Evolutionary conservation across 2,113 vertebrate species (phyloP).

Genomic region (Jacana jacana): DNA sequence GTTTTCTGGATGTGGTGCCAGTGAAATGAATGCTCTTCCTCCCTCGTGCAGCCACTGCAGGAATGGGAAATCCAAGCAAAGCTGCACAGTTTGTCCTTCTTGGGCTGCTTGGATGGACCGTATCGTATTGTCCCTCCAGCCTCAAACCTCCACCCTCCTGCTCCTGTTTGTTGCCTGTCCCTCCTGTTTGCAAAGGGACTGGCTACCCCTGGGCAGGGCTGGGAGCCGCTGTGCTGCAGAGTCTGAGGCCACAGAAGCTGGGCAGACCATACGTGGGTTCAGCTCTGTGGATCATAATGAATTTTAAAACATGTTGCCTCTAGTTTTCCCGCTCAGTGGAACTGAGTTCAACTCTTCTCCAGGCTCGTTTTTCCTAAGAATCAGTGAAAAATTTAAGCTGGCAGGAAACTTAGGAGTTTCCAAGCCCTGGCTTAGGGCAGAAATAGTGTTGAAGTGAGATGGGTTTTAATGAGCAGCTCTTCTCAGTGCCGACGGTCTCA

Average conservation of each 20-base stretch:
- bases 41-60: background rate
- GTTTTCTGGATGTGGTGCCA: background rate
- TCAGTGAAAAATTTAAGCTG: background rate
- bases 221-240: background rate
- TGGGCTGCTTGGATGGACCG: background rate
- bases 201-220: background rate
- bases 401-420: background rate
- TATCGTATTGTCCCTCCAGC: background rate
- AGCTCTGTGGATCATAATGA: background rate
- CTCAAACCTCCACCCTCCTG: background rate
- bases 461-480: background rate
- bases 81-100: background rate
- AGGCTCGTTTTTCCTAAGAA: background rate
- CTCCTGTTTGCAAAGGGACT: background rate
- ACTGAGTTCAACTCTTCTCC: background rate
- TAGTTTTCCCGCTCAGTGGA: background rate
- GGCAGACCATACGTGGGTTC: background rate
- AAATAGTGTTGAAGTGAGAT: background rate
- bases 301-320: background rate
- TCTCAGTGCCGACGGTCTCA: background rate
- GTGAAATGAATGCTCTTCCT: background rate
- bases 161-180: background rate
- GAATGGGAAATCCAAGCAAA: background rate
- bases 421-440: background rate
- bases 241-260: background rate